Evolutionary conservation across 2,113 vertebrate genomes (phyloP), one percentile per base, ranked within the genome.

Genomic region (Burhinus bistriatus): DNA sequence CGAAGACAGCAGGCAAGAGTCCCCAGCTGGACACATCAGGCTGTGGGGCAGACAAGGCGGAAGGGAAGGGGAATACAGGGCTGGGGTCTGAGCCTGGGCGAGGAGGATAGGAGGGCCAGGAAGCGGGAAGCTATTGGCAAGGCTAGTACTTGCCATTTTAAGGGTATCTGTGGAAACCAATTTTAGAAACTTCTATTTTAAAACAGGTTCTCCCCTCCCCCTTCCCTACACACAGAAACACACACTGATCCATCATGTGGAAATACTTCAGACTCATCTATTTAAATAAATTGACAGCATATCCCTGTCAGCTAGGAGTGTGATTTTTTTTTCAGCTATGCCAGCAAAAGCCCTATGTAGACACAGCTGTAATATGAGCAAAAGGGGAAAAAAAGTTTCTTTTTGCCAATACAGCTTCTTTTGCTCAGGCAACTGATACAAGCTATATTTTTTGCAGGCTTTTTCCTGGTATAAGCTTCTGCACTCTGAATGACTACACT

Each of bases 121-220:
- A 49, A 44, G 59, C 2, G 0, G 59, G 32, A 82, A 23, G 38
- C 38, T 76, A 15, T 5, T 94, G 75, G 49, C 71, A 83, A 58
- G 78, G 36, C 45, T 51, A 73, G 45, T 15, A 30, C 65, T 54
- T 94, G 66, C 70, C 96, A 77, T 90, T 93, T 85, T 94, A 85
- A 96, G 85, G 66, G 54, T 80, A 93, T 93, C 87, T 77, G 27
- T 90, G 76, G 75, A 93, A 88, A 90, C 79, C 87, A 62, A 73
- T 90, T 95, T 96, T 96, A 96, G 96, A 83, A 92, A 62, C 87
- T n/a, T 73, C 87, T 95, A 73, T 96, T 95, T 94, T 87, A 93
- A 87, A 95, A 55, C 15, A 30, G 40, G 32, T 76, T 79, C 88
- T 55, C 64, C 77, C 83, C 81, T 87, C 86, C 93, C 47, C 54